Conservation (phyloP, 1,140 invertebrate genomes). For the Drosophila tristis region DNA sequence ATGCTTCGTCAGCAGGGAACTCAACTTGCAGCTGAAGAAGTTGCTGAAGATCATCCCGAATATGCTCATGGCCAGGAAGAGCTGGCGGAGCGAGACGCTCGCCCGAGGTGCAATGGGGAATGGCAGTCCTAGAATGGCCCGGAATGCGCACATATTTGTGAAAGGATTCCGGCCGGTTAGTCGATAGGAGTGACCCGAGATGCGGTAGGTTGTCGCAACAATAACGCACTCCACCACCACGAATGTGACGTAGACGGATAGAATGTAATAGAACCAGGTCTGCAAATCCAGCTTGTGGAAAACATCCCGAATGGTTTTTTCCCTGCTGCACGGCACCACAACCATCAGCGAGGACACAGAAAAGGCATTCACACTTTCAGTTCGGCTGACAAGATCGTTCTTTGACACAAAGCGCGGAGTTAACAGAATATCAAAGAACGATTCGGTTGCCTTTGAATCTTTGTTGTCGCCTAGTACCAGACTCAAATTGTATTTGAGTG, state of each 20-base stretch:
- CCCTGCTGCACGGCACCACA: slow-evolving; percentile 37
- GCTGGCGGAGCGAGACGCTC: slow-evolving; percentile 12
- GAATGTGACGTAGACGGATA: slow-evolving; percentile 29
- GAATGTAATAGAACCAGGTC: slow-evolving; percentile 1
- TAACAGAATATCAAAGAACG: not conserved
- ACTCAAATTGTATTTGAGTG: slow-evolving; percentile 3
- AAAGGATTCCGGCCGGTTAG: slow-evolving; percentile 10
- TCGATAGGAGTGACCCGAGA: not conserved
- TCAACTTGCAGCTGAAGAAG: slow-evolving; percentile 52
- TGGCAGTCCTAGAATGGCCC: slow-evolving; percentile 36
- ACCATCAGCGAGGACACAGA: slow-evolving; percentile 4
- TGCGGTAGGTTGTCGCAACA: not conserved
- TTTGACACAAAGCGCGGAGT: not conserved
- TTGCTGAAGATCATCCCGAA: slow-evolving; percentile 44
- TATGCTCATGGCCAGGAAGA: slow-evolving; percentile 46
- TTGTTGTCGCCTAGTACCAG: not conserved
- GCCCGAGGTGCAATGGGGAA: not conserved
- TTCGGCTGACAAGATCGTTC: no score
- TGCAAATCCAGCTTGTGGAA: slow-evolving; percentile 2
- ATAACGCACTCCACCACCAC: slow-evolving; percentile 29
- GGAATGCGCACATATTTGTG: slow-evolving; percentile 35
- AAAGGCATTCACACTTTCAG: no score
- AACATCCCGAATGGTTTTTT: slow-evolving; percentile 17
- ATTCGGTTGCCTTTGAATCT: no score
- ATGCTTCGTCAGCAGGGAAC: slow-evolving; percentile 34